Conservation (phyloP, 2,888 invertebrate species). For the Steromphala cineraria region DNA sequence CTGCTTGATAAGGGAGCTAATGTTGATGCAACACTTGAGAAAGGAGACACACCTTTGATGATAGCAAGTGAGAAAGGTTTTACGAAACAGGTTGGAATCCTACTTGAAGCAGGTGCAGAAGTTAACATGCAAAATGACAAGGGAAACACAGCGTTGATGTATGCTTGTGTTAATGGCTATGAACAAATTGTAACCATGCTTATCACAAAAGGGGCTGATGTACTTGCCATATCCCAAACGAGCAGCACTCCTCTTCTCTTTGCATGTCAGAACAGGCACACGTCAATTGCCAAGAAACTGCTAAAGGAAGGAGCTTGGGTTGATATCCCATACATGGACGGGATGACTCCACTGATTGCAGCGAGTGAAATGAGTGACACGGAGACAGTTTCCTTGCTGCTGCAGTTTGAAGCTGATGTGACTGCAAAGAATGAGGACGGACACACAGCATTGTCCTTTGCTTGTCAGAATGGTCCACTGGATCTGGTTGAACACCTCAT, state of each 20-base stretch:
- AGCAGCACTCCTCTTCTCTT: too few relatives aligned
- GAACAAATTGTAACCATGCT: conserved; percentile 48
- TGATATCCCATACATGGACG: conserved; percentile 50
- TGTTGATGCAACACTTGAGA: too few relatives aligned
- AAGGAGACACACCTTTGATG: conserved; percentile 29
- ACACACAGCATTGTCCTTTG: too few relatives aligned
- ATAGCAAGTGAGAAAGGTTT: conserved; percentile 50
- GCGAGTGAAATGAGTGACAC: conserved; percentile 46
- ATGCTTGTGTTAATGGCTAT: conserved; percentile 46
- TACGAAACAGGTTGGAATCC: conserved; percentile 50
- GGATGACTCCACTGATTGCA: conserved; percentile 52
- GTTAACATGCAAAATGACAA: conserved; percentile 59
- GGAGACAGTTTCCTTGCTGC: conserved; percentile 44
- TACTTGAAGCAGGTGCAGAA: conserved; percentile 57
- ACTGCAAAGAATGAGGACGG: conserved; percentile 42
- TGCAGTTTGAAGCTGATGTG: conserved; percentile 49
- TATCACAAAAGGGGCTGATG: conserved; percentile 49
- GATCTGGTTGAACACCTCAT: too few relatives aligned
- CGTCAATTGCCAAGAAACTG: too few relatives aligned
- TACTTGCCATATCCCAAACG: conserved; percentile 35
- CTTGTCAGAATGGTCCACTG: too few relatives aligned
- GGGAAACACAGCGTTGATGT: conserved; percentile 59
- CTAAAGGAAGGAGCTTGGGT: conserved; percentile 15
- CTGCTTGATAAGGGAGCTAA: too few relatives aligned
- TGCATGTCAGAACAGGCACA: too few relatives aligned